Base-by-base conservation (phyloP, 2,113 vertebrate genomes). In the Prietella phreatophila region DNA sequence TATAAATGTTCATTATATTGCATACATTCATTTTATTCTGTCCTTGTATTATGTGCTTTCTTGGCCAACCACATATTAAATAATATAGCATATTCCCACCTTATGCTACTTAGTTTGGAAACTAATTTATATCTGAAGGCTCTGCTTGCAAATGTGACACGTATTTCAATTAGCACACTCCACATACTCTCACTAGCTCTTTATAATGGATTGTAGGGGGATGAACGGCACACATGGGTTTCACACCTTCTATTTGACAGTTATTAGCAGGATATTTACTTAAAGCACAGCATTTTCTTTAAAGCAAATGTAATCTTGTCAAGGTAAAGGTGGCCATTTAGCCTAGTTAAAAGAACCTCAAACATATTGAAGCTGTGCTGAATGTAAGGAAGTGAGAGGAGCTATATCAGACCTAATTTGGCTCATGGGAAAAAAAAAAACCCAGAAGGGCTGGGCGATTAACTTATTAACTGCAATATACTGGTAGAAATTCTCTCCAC, bases 21-120 rank as follows among this genome's bases (percentile, higher is more conserved):
- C 47, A 50, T 91, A 91, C 93, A 94, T 94, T 91, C 93, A 93
- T 85, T 88, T 90, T 93, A 93, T 93, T 91, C 88, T 92, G 36
- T 65, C 55, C 53, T 85, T 56, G 42, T 27, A 86, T 71, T 79
- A 83, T 88, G 65, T 83, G 42, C 53, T 53, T 82, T 39, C 75
- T 55, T 30, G 85, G 69, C 63, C 27, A 85, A 71, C 22, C 83
- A 55, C 14, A 50, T 65, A 84, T 87, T 30, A 82, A 87, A 84
- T n/a, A 27, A 10, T 75, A 63, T 76, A 75, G 82, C 83, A 87
- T 71, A 39, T 85, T 87, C 71, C n/a, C 83, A 89, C 88, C 82
- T 88, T 83, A 80, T 42, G 39, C 88, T 61, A 76, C 88, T 87
- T 87, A 88, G 88, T 89, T 87, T 87, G 86, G 83, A 89, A 91